Percentiles rank a stretch among this genome's conserved stretches.
Conservation (phyloP, 1,140 invertebrate species). For the Pachypeltis micranthus region DNA sequence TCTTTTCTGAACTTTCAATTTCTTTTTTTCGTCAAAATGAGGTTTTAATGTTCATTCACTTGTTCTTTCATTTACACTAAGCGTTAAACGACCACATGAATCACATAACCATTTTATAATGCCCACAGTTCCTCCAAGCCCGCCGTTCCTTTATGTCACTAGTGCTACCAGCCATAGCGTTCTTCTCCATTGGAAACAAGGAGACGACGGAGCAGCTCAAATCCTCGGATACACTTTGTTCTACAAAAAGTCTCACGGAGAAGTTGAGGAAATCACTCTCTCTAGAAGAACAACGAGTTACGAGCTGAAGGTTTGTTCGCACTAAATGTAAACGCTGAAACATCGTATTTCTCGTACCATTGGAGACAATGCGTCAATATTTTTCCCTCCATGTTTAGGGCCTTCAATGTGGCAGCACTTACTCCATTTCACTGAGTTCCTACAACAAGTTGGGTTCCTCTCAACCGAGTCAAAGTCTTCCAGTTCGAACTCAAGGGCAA, state of each 20-base stretch:
- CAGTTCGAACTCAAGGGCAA: constrained; percentile 58
- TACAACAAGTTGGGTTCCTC: constrained; percentile 63
- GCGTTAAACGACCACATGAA: too few species aligned
- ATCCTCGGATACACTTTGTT: constrained; percentile 53
- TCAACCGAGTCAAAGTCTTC: constrained; percentile 50
- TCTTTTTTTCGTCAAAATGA: too few species aligned
- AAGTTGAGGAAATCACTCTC: constrained; percentile 48
- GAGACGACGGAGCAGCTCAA: constrained; percentile 53
- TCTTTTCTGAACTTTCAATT: too few species aligned
- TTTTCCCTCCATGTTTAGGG: too few species aligned
- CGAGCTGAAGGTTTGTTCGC: constrained; percentile 45
- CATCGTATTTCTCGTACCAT: too few species aligned
- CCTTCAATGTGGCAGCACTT: constrained; percentile 58
- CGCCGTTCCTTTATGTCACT: constrained; percentile 56
- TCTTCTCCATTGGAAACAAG: constrained; percentile 55
- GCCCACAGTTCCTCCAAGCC: constrained; percentile 47
- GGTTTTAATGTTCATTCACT: too few species aligned
- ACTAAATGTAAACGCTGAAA: background rate
- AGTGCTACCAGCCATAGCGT: constrained; percentile 58
- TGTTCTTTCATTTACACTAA: too few species aligned
- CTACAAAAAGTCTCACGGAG: constrained; percentile 48
- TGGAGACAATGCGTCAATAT: too few species aligned
- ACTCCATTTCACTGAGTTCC: constrained; percentile 56
- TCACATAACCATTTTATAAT: too few species aligned
- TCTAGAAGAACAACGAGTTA: constrained; percentile 50